These are phyloP conservation scores for Pomacea maculata DNA, from an alignment of 1,140 invertebrate genomes.

Conservation along the genomic window DNA sequence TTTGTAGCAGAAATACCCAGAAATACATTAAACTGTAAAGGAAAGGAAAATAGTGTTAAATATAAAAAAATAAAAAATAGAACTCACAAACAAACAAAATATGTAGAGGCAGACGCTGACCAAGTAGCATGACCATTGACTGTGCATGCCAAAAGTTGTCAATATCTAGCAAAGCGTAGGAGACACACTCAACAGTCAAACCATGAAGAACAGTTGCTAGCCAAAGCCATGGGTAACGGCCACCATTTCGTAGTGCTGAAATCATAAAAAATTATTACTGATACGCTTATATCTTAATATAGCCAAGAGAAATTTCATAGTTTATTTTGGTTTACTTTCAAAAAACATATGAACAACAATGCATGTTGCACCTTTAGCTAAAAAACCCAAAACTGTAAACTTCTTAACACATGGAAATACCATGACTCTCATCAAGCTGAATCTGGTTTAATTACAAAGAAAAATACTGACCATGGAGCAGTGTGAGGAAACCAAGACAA, in stretches of 20 bases:
- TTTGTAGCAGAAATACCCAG: too few relatives aligned
- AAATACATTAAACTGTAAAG: neutral
- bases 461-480: constrained; percentile 60
- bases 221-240: constrained; percentile 78
- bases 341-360: neutral
- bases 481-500: constrained; percentile 59
- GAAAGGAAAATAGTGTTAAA: neutral
- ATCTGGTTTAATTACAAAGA: too few relatives aligned
- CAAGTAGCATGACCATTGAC: constrained; percentile 76
- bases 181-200: constrained; percentile 71
- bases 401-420: too few relatives aligned
- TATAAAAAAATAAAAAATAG: neutral
- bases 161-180: constrained; percentile 72
- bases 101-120: constrained; percentile 75
- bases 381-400: too few relatives aligned
- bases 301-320: neutral
- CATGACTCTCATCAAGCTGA: too few relatives aligned
- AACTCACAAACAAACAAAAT: constrained; percentile 79
- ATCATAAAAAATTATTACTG: constrained; percentile 18
- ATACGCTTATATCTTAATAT: neutral
- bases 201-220: constrained; percentile 75
- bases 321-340: neutral
- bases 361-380: too few relatives aligned
- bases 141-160: constrained; percentile 85
- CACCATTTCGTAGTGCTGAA: constrained; percentile 74